Base-by-base conservation (phyloP, 2,888 invertebrate species). In the Camptogramma bilineatum region DNA sequence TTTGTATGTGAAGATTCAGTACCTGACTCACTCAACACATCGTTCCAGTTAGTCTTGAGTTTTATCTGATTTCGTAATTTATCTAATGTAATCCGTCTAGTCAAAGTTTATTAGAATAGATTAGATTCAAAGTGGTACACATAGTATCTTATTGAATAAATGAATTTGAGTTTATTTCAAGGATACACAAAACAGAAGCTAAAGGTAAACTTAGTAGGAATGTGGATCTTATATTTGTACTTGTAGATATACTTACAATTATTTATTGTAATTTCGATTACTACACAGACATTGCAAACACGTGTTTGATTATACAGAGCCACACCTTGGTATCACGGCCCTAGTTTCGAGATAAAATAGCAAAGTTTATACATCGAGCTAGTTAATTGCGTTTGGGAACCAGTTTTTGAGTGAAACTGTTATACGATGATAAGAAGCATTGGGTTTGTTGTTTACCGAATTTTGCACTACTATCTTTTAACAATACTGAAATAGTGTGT, bases 301-400 rank as follows among this genome's bases (percentile, higher is more conserved):
- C 65, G 65, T 65, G 58, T 58, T 50, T 62, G 52, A 59, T 52
- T 55, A 62, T 51, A 59, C 57, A 21, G 46, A 39, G 51, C 66
- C 63, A 60, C 63, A 56, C 66, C 66, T 63, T 50, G 34, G 34
- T 63, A 60, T 60, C 46, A 48, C 19, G 13, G 47, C 42, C 52
- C 52, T 62, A 66, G 55, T 67, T 67, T 63, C 60, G 57, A 64
- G 60, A 63, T 64, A 56, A 55, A 60, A 52, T 60, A 60, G 50
- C 58, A 50, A 52, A 62, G 52, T 52, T 62, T 60, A 47, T 59
- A 50, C 54, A 31, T 39, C 53, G 50, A 42, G 54, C 54, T 34
- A 56, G 42, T 42, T 56, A 44, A 66, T 52, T 59, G 31, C 24
- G 42, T 53, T 31, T 46, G 13, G 39, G 31, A 67, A 63, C 67